These are phyloP conservation scores for Dunckerocampus dactyliophorus DNA, from an alignment of 2,113 vertebrate species.

Conservation along the genomic window DNA sequence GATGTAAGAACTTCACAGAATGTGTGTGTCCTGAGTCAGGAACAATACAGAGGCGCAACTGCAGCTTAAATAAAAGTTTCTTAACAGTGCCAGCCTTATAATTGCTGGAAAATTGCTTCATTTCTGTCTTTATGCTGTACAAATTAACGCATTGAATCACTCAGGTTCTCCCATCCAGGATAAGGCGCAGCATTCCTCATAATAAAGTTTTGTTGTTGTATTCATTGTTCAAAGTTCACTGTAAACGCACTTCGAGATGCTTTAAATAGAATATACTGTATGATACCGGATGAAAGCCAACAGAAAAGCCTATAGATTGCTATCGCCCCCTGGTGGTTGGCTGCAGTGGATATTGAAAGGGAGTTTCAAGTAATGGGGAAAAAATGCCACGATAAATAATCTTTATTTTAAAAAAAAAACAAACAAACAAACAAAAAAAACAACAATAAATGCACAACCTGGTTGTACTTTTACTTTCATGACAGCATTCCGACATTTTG, in stretches of 20 bases:
- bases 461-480: too few species aligned
- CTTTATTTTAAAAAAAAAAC: too few species aligned
- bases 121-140: neutral
- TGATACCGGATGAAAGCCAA: neutral
- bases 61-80: neutral
- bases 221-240: neutral
- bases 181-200: neutral
- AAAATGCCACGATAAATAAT: neutral
- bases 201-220: neutral
- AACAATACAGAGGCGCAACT: constrained; percentile 5
- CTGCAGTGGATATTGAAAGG: neutral
- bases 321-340: neutral
- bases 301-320: neutral
- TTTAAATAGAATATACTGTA: neutral
- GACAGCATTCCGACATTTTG: too few species aligned
- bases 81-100: neutral
- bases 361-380: too few species aligned
- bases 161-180: neutral
- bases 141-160: neutral
- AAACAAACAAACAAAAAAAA: too few species aligned
- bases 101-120: neutral
- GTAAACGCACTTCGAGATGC: neutral
- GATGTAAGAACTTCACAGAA: constrained; percentile 14
- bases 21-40: neutral
- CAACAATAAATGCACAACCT: too few species aligned